Evolutionary conservation across 64 coral and sea anemone species (phyloP).

Genomic region (Stylophora pistillata): DNA sequence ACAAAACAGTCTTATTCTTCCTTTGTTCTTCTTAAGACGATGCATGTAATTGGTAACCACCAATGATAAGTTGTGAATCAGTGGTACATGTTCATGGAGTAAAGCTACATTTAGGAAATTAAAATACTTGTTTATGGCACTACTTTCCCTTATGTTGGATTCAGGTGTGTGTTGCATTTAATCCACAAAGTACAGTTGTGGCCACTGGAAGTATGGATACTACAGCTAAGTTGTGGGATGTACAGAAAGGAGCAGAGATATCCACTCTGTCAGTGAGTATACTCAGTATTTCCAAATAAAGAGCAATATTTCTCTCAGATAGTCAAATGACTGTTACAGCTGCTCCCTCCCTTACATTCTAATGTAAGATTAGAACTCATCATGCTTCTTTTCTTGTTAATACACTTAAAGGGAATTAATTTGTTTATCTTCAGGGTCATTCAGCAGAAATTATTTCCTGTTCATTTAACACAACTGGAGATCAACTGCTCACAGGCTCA

Average conservation of each 20-base stretch:
- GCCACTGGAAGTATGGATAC: slow-evolving; percentile 99
- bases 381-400: neutral
- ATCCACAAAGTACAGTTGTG: slow-evolving; percentile 96
- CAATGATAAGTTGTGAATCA: too few relatives aligned
- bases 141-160: neutral
- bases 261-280: slow-evolving; percentile 85
- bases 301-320: too few relatives aligned
- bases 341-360: too few relatives aligned
- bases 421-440: slow-evolving; percentile 68
- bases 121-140: neutral
- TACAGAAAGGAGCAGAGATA: slow-evolving; percentile 93
- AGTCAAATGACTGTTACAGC: too few relatives aligned
- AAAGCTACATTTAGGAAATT: too few relatives aligned
- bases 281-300: too few relatives aligned
- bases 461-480: slow-evolving; percentile 89
- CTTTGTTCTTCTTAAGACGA: too few relatives aligned
- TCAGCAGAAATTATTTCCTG: slow-evolving; percentile 99
- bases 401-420: neutral
- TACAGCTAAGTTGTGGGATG: slow-evolving; percentile 95
- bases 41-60: too few relatives aligned
- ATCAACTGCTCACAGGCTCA: slow-evolving; percentile 94
- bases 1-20: too few relatives aligned
- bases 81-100: too few relatives aligned
- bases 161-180: slow-evolving; percentile 96
- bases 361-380: neutral